phyloP scores from a whole-genome alignment of 2,888 invertebrate genomes.

The Quadroppia sp. region DNA sequence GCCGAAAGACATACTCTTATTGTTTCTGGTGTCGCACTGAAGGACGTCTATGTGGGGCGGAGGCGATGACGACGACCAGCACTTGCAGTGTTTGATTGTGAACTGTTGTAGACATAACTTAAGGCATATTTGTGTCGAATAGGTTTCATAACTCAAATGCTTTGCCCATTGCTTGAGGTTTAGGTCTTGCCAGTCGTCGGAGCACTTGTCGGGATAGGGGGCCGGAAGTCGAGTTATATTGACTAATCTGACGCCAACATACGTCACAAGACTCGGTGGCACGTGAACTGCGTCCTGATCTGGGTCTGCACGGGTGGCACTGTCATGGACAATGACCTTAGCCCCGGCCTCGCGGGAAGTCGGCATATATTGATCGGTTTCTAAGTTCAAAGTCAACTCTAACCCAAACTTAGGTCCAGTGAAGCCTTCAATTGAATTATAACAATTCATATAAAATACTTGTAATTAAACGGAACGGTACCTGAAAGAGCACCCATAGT shows the following conservation, averaged over 20 bases:
- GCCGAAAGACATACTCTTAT: constrained; percentile 21
- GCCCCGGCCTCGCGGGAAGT: constrained; percentile 44
- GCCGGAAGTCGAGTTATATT: constrained; percentile 44
- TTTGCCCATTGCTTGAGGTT: constrained; percentile 40
- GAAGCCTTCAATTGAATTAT: constrained; percentile 27
- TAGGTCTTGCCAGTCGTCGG: constrained; percentile 41
- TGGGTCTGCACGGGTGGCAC: constrained; percentile 40
- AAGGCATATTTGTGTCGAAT: constrained; percentile 44
- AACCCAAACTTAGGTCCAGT: constrained; percentile 44
- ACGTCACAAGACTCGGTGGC: constrained; percentile 44
- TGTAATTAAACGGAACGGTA: background rate
- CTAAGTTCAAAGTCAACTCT: constrained; percentile 42
- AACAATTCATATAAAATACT: background rate
- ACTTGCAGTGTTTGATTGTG: constrained; percentile 38
- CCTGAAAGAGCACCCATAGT: constrained; percentile 5
- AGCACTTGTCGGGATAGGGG: constrained; percentile 43
- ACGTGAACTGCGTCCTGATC: constrained; percentile 45
- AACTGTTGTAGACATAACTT: constrained; percentile 42
- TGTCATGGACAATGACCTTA: constrained; percentile 42
- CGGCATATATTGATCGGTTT: constrained; percentile 45
- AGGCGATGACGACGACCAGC: constrained; percentile 43
- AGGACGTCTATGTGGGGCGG: constrained; percentile 27
- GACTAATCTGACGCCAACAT: constrained; percentile 43
- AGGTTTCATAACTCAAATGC: constrained; percentile 38
- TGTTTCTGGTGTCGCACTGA: constrained; percentile 38